Evolutionary conservation across 2,888 invertebrate genomes (phyloP), one percentile per base, ranked within the genome.

Genomic region (Eilema caniola): DNA sequence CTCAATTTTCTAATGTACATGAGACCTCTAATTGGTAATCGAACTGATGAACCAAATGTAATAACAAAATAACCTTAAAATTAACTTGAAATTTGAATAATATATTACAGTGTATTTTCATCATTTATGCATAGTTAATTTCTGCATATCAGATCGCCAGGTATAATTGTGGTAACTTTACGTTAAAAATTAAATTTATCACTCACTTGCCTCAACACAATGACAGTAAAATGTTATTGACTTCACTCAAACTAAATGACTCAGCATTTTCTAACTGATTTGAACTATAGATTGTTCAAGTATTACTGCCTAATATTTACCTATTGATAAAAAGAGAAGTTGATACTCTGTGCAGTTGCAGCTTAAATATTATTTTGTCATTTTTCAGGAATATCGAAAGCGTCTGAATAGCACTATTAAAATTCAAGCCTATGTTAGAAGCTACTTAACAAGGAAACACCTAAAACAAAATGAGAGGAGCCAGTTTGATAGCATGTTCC

Each of bases 361-460:
- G 47, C 8, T 2, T 1, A 14, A n/a, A 7, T 53, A 53, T 53
- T 53, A 2, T 53, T 20, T 20, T 62, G 7, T 41, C 63, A 96
- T 67, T 57, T 87, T 86, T 53, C 82, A 95, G 97, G 97, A 98
- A 86, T 96, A 97, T 78, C 96, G 98, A 73, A 96, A 96, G 83
- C 97, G 97, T 84, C 95, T 97, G 47, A 96, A 97, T 82, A 98
- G 98, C 86, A 97, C 98, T 20, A 96, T 98, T 77, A 96, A 97
- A 85, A 97, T 99, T 72, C 99, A 99, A 91, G 97, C 98, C 0
- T 97, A 96, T 90, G 96, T 97, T 11, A 95, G 98, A 73, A 97
- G 98, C 80, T 98, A 97, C 83, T 92, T 98, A 31, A 95, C 96
- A 56, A 95, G 98, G 37, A 97, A 97, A 88, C 95, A 96, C 59